A percentile compares a stretch with the other conserved stretches of the same genome.
Evolutionary conservation across 2,888 invertebrate species (phyloP).

Genomic region (Amphipoea oculea): DNA sequence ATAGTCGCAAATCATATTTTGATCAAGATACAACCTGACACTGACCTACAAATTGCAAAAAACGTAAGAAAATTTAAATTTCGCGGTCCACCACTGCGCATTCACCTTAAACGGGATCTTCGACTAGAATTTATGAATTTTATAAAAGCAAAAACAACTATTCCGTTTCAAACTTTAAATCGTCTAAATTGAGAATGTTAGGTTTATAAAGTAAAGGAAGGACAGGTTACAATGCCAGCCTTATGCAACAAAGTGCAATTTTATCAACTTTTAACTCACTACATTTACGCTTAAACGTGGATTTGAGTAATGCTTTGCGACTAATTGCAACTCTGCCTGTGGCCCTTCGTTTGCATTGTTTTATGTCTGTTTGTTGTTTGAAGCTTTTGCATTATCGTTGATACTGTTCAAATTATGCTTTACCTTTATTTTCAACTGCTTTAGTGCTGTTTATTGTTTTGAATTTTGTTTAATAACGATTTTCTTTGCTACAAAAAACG

Average conservation of each 20-base stretch:
- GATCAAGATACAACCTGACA: too few species aligned
- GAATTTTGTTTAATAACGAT: too few species aligned
- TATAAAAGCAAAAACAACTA: not conserved
- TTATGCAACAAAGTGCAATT: conserved; percentile 35
- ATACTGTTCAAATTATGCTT: conserved; percentile 17
- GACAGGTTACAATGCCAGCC: not conserved
- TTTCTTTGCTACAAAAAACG: not conserved
- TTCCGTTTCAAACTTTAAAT: not conserved
- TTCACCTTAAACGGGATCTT: not conserved
- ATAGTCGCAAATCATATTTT: too few species aligned
- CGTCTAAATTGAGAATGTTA: not conserved
- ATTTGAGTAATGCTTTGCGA: conserved; percentile 46
- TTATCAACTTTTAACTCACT: conserved; percentile 47
- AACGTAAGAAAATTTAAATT: too few species aligned
- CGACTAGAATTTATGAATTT: not conserved
- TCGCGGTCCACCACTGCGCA: too few species aligned
- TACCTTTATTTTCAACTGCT: conserved; percentile 1
- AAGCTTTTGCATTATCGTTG: conserved; percentile 29
- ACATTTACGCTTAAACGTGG: conserved; percentile 24
- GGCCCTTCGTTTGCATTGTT: conserved; percentile 40
- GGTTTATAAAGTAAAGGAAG: not conserved
- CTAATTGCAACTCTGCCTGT: conserved; percentile 44
- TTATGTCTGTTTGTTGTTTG: conserved; percentile 26
- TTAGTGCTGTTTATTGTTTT: conserved; percentile 10
- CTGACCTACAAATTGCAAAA: too few species aligned